phyloP scores from a whole-genome alignment of 2,113 vertebrate genomes.

The Shinisaurus crocodilurus region DNA sequence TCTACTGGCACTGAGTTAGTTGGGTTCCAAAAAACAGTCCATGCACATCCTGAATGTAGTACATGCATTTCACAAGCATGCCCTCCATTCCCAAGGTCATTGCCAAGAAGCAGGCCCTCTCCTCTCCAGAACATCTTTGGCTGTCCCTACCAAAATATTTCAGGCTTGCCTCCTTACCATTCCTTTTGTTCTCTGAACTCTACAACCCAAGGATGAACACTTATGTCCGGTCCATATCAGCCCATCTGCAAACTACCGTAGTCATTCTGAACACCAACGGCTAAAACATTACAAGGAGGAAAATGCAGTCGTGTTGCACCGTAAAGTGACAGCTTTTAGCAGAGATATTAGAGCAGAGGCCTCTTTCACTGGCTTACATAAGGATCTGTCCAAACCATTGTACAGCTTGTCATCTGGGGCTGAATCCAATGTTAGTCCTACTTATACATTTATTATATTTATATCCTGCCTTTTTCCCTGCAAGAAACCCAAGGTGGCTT shows the following conservation, averaged over 20 bases:
- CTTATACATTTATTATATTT: no score
- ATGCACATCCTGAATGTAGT: not conserved
- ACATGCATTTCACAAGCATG: not conserved
- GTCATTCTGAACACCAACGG: not conserved
- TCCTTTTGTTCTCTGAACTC: not conserved
- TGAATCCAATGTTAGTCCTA: not conserved
- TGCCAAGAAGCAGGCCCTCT: not conserved
- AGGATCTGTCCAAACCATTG: not conserved
- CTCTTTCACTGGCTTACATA: no score
- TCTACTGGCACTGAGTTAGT: not conserved
- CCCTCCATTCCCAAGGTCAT: not conserved
- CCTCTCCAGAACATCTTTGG: accelerated
- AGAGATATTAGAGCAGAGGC: not conserved
- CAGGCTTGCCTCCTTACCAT: not conserved
- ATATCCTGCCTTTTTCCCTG: no score
- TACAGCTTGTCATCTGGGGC: not conserved
- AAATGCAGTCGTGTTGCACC: not conserved
- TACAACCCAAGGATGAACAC: accelerated
- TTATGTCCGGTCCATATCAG: not conserved
- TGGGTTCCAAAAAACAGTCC: not conserved
- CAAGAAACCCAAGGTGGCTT: no score
- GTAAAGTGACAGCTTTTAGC: not conserved
- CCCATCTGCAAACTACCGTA: not conserved
- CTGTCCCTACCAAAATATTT: not conserved
- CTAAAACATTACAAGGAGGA: not conserved